Conservation (phyloP, 2,113 vertebrate genomes). For the Mystacornis crossleyi region DNA sequence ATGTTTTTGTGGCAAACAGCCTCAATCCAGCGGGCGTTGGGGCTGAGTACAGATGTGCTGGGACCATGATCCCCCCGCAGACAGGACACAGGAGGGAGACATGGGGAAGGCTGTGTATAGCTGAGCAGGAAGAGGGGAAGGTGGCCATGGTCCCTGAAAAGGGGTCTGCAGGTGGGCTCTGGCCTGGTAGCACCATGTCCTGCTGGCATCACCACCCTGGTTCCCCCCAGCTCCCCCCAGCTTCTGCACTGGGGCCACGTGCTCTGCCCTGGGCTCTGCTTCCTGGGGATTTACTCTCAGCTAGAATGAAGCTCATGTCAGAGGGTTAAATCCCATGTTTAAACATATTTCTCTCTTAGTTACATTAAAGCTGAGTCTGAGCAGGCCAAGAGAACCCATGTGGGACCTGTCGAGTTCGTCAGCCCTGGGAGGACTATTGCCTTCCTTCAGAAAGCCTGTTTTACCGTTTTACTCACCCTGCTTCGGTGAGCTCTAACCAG, state of each 20-base stretch:
- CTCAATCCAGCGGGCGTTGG: fast-evolving
- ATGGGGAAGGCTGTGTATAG: neutral
- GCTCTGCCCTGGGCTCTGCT: neutral
- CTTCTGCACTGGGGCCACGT: fast-evolving
- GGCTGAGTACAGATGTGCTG: neutral
- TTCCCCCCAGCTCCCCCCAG: too few species aligned
- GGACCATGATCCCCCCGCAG: fast-evolving
- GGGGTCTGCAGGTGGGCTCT: neutral
- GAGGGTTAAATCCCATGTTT: neutral
- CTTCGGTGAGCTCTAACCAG: neutral
- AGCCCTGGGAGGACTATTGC: neutral
- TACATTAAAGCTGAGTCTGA: neutral
- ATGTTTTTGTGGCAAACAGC: neutral
- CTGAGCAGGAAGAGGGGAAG: neutral
- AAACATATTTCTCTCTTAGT: neutral
- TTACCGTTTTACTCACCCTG: too few species aligned
- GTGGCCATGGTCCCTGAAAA: neutral
- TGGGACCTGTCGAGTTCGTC: neutral
- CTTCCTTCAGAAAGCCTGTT: neutral
- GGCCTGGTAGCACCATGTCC: fast-evolving
- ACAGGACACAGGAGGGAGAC: too few species aligned
- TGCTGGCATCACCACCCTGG: neutral
- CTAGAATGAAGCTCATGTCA: neutral
- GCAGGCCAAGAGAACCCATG: neutral
- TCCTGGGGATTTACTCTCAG: neutral